Conservation (phyloP, 2,113 vertebrate genomes). For the Manacus vitellinus region DNA sequence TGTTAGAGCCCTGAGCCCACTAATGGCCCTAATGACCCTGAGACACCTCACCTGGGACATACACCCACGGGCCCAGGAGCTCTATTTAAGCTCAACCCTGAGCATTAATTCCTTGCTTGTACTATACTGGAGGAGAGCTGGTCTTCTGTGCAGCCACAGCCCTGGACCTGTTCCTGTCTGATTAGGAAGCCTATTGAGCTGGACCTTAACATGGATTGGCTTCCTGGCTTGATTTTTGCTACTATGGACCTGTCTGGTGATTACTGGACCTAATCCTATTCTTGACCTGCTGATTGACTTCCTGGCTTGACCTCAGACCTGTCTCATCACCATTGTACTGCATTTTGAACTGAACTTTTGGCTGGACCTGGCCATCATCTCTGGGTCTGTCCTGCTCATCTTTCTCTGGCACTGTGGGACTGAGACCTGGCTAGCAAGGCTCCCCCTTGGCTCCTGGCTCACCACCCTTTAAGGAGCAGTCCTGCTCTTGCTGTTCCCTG, state of each 20-base stretch:
- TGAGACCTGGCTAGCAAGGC: neutral
- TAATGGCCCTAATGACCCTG: neutral
- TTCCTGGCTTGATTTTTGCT: neutral
- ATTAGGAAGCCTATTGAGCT: neutral
- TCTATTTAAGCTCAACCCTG: neutral
- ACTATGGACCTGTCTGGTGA: neutral
- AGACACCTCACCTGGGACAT: neutral
- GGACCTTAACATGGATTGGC: neutral
- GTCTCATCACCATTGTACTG: neutral
- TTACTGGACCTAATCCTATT: neutral
- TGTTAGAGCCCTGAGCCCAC: neutral
- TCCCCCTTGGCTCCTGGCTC: neutral
- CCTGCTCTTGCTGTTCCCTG: neutral
- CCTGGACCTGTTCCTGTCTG: neutral
- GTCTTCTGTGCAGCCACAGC: neutral
- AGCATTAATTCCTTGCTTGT: neutral
- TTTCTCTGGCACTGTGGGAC: neutral
- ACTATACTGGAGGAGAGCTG: fast-evolving
- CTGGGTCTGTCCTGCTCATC: neutral
- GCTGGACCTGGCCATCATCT: neutral
- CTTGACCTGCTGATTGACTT: neutral
- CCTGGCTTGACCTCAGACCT: neutral
- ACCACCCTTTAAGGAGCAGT: neutral
- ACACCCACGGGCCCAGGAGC: neutral
- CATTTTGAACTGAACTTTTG: neutral